Evolutionary conservation across 2,888 invertebrate species (phyloP).

Genomic region (Spisula subtruncata): DNA sequence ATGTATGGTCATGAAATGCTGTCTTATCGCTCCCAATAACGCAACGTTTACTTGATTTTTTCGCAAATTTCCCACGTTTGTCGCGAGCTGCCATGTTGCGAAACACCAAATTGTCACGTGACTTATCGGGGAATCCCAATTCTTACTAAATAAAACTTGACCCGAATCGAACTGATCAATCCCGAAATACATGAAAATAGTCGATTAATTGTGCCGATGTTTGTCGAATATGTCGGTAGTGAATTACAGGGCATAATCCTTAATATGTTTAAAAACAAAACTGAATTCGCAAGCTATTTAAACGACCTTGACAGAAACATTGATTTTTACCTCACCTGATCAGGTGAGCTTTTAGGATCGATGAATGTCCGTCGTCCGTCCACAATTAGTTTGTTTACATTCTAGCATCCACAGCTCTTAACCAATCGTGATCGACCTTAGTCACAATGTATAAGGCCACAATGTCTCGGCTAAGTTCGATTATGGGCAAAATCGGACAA

Average conservation of each 20-base stretch:
- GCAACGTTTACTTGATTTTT: neutral
- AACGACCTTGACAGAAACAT: too few species aligned
- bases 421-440: neutral
- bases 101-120: neutral
- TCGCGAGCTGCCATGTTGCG: neutral
- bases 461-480: neutral
- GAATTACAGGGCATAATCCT: too few species aligned
- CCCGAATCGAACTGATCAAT: too few species aligned
- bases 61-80: neutral
- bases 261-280: too few species aligned
- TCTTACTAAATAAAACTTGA: neutral
- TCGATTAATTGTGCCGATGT: too few species aligned
- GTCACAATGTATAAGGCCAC: neutral
- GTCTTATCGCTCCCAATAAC: neutral
- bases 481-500: neutral
- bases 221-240: too few species aligned
- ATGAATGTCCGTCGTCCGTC: neutral
- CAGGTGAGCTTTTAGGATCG: too few species aligned
- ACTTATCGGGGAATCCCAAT: neutral
- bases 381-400: conserved; percentile 24
- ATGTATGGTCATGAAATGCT: neutral
- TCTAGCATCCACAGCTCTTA: neutral
- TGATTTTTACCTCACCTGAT: too few species aligned
- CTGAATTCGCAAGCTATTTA: too few species aligned
- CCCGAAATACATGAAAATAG: too few species aligned